Evolutionary conservation across 2,888 invertebrate genomes (phyloP).

Genomic region (Meganola albula): DNA sequence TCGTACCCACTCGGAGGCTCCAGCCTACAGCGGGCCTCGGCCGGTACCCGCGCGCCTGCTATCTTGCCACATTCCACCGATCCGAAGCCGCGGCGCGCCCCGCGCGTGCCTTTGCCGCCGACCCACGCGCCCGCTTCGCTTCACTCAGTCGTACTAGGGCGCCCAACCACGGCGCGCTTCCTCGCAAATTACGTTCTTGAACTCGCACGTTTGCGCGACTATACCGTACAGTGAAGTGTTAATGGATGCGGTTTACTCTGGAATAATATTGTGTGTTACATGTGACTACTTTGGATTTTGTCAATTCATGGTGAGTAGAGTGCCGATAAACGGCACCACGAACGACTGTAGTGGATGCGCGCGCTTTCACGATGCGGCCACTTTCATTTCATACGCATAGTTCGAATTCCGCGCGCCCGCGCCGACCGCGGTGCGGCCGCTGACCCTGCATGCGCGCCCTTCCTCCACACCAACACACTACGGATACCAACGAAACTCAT

Average conservation of each 20-base stretch:
- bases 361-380: conserved; percentile 76
- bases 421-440: conserved; percentile 68
- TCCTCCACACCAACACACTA: conserved; percentile 54
- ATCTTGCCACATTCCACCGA: conserved; percentile 66
- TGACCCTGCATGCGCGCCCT: conserved; percentile 77
- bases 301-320: conserved; percentile 70
- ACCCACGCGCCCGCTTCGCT: conserved; percentile 83
- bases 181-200: conserved; percentile 37
- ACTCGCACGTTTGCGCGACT: conserved; percentile 51
- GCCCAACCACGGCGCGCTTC: conserved; percentile 52
- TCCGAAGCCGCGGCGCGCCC: conserved; percentile 70
- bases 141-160: conserved; percentile 64
- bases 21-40: conserved; percentile 52
- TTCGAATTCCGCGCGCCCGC: conserved; percentile 73
- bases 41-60: conserved; percentile 61
- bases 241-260: conserved; percentile 67
- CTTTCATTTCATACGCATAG: conserved; percentile 78
- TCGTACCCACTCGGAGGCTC: conserved; percentile 37
- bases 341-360: conserved; percentile 60
- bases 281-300: conserved; percentile 62
- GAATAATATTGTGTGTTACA: conserved; percentile 57
- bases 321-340: conserved; percentile 40
- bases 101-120: conserved; percentile 75
- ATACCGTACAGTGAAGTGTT: conserved; percentile 69
- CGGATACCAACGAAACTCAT: conserved; percentile 34